Base-by-base conservation (phyloP, 2,888 invertebrate genomes). In the Endomychus coccineus region DNA sequence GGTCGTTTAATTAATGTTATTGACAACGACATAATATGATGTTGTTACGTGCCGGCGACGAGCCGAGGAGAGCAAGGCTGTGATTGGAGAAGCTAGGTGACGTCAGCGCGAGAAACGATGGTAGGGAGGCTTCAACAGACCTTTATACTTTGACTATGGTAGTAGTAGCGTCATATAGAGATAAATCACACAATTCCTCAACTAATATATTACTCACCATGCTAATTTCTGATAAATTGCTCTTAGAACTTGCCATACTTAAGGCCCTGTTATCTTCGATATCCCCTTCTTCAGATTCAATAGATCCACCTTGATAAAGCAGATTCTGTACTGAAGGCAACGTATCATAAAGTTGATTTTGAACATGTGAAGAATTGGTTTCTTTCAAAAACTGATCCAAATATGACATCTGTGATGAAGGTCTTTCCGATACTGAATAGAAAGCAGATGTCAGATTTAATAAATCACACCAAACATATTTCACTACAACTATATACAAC, bases 341-440 rank as follows among this genome's bases (percentile, higher is more conserved):
- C 46, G 63, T 58, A 48, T 63, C 57, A 40, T 59, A 64, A 29
- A 56, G 53, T 19, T 59, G 58, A 28, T 50, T 48, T 14, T 51
- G 45, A 21, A 45, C 45, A 36, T 57, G 56, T 14, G 59, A 57
- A 1, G 64, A 60, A 39, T 61, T 65, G 3, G 75, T 73, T 63
- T 90, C 90, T 60, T 88, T 89, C 52, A 91, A 71, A 64, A 92
- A 91, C 59, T 89, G 88, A 61, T 90, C 90, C 61, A 88, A 68
- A 66, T 89, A 89, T 46, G 90, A 90, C 80, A 89, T 84, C 68
- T 90, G 90, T 17, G 91, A 91, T 21, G 88, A 80, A 32, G 90
- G 87, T 49, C 90, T 77, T 61, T 90, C 90, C 70, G 88, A 67
- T 69, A 89, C 89, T 90, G 74, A 46, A 39, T 13, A 34, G 34